phyloP scores from a whole-genome alignment of 35 echinoderm and acorn worm genomes.

The Chiridota heheva region DNA sequence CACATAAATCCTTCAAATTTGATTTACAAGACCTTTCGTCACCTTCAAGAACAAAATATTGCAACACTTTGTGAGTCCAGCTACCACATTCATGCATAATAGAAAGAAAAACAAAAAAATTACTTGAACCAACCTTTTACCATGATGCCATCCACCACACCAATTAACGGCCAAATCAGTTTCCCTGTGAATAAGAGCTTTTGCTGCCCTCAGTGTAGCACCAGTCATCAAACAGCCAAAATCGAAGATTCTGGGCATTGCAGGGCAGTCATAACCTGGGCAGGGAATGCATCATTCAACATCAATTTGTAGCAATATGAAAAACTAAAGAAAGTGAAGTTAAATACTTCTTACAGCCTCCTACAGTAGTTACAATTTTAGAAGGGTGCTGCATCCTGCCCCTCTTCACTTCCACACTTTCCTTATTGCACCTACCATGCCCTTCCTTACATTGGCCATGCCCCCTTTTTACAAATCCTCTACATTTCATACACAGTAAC shows the following conservation, averaged over 20 bases:
- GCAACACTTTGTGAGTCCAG: no score
- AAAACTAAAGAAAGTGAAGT: conserved; percentile 22
- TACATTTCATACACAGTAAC: no score
- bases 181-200: conserved; percentile 55
- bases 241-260: conserved; percentile 72
- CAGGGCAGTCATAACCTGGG: conserved; percentile 83
- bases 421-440: neutral
- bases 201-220: conserved; percentile 62
- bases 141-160: conserved; percentile 93
- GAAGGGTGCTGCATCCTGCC: neutral
- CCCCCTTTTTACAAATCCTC: no score
- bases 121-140: conserved; percentile 77
- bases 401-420: no score
- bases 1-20: no score
- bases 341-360: neutral
- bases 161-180: conserved; percentile 84
- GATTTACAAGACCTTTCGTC: no score
- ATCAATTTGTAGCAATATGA: no score
- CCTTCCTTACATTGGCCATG: neutral
- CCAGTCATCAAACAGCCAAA: conserved; percentile 61
- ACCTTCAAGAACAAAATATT: no score
- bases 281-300: no score
- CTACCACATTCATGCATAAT: no score
- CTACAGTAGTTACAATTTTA: neutral
- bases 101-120: no score